Base-by-base conservation (phyloP, 2,888 invertebrate genomes). In the Tetheella fluctuosa region DNA sequence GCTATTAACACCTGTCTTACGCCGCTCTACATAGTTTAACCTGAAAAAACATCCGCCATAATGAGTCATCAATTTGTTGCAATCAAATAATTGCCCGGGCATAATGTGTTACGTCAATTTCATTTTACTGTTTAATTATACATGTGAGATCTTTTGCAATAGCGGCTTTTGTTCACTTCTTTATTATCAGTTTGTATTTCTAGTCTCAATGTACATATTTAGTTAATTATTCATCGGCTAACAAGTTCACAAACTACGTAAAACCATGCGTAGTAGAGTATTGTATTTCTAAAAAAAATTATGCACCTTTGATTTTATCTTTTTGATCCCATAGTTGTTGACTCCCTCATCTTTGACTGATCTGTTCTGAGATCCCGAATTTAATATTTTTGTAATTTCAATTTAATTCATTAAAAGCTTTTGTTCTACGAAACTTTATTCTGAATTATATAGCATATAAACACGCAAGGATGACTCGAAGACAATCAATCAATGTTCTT, bases 11-110 rank as follows among this genome's bases (percentile, higher is more conserved):
- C 76, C 73, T 74, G 77, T 77, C 76, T 77, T 71, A 72, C 72
- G 63, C 60, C 74, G 86, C 65, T 81, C 88, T 80, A 89, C 83
- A 81, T 88, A 79, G 74, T 69, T 73, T 84, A 86, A 83, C 84
- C 84, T 83, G 78, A 82, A 85, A 87, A 84, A 86, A 84, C 84
- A 88, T 85, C 84, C 83, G 83, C 71, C 67, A 69, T 48, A 59
- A 70, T 83, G 79, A 81, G 64, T 80, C 80, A 78, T 71, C 74
- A 67, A 62, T 69, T 73, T 64, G 58, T 65, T 65, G 76, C 75
- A 73, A 74, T 71, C 61, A 57, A 62, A 59, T 70, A 73, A 71
- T 74, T 73, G 68, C 61, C 65, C 61, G 64, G 64, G 20, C 23
- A 64, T 70, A 69, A 69, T 64, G 62, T 59, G 69, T 79, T 80